phyloP scores from a whole-genome alignment of 2,888 invertebrate genomes.

The Arge pagana region DNA sequence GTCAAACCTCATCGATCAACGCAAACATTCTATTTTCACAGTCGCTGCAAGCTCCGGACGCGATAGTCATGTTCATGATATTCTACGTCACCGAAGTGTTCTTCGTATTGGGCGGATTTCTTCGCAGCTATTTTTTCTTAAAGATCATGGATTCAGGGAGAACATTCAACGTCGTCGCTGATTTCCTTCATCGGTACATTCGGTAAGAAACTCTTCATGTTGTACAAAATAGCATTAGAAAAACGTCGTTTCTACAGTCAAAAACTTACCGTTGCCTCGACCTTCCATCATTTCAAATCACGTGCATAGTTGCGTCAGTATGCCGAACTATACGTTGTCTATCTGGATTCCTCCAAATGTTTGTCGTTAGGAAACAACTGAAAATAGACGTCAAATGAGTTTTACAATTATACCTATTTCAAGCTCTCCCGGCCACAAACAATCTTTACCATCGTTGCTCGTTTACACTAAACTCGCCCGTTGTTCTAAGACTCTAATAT shows the following conservation, averaged over 20 bases:
- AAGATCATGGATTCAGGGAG: slow-evolving; percentile 47
- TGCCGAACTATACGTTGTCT: too few species aligned
- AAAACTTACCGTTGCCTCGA: too few species aligned
- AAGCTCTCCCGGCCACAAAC: not conserved
- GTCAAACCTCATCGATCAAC: not conserved
- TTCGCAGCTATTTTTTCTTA: slow-evolving; percentile 53
- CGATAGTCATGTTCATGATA: slow-evolving; percentile 54
- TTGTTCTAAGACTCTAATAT: too few species aligned
- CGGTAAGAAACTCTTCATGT: too few species aligned
- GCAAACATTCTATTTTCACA: slow-evolving; percentile 30
- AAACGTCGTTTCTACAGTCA: too few species aligned
- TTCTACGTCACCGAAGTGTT: slow-evolving; percentile 59
- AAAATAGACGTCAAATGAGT: not conserved
- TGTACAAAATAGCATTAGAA: too few species aligned
- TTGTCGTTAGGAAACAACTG: too few species aligned
- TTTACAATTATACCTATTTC: not conserved
- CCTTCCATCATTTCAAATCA: too few species aligned
- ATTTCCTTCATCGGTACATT: slow-evolving; percentile 58
- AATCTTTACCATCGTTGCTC: too few species aligned
- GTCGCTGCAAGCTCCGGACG: slow-evolving; percentile 52
- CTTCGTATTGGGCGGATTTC: slow-evolving; percentile 57
- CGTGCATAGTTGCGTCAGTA: too few species aligned
- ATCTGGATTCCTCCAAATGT: too few species aligned
- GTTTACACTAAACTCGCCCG: too few species aligned
- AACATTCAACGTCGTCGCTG: slow-evolving; percentile 52